A percentile compares a stretch with the other conserved stretches of the same genome.
Conservation (phyloP, 2,888 invertebrate genomes). For the Polia nebulosa region DNA sequence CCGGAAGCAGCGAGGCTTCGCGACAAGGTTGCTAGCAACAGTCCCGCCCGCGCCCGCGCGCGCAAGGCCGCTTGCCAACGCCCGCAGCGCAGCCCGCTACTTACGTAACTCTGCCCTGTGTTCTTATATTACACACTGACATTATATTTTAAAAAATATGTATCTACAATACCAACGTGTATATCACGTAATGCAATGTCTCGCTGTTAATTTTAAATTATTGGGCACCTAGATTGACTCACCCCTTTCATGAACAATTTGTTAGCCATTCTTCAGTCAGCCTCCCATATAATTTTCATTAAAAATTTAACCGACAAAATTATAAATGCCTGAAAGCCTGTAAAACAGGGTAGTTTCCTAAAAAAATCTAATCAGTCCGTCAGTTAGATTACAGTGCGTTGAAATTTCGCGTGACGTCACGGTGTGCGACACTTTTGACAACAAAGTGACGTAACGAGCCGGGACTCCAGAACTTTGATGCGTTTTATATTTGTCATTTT, state of each 20-base stretch:
- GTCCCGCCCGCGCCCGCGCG: constrained; percentile 72
- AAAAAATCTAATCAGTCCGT: too few species aligned
- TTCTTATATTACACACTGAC: constrained; percentile 69
- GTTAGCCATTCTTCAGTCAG: too few species aligned
- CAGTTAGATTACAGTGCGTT: too few species aligned
- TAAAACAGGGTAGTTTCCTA: too few species aligned
- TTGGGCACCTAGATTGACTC: neutral
- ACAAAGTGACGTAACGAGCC: too few species aligned
- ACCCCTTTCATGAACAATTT: neutral
- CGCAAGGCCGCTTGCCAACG: constrained; percentile 74
- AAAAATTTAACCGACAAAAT: neutral
- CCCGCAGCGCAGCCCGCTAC: constrained; percentile 74
- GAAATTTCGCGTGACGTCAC: too few species aligned
- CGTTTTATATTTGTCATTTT: too few species aligned
- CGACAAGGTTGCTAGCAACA: constrained; percentile 83
- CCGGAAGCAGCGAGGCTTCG: constrained; percentile 86
- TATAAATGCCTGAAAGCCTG: neutral
- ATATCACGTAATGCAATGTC: neutral
- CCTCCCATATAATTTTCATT: neutral
- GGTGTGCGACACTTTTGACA: too few species aligned
- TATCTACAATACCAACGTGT: constrained; percentile 1
- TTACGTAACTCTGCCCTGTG: constrained; percentile 84
- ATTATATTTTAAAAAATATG: constrained; percentile 12
- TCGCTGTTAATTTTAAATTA: constrained; percentile 4
- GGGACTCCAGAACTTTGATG: too few species aligned